Evolutionary conservation across 2,888 invertebrate species (phyloP).

Genomic region (Epinotia demarniana): DNA sequence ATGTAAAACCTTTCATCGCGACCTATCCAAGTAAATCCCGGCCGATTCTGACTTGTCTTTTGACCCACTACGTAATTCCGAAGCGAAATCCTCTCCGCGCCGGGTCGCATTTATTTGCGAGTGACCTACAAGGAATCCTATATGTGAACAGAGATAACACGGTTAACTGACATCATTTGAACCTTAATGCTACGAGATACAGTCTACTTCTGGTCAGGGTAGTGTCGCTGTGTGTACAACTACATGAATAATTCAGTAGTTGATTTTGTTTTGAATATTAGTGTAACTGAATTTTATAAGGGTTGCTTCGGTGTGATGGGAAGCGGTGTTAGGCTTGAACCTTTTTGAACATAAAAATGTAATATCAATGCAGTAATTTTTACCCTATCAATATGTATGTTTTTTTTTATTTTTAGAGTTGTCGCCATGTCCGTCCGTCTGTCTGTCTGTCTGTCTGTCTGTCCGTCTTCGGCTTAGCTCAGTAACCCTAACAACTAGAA

Average conservation of each 20-base stretch:
- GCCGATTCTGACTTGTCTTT: constrained; percentile 24
- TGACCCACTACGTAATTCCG: constrained; percentile 30
- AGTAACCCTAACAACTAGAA: too few relatives aligned
- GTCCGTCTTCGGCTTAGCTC: too few relatives aligned
- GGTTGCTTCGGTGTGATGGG: constrained; percentile 1
- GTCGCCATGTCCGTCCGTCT: too few relatives aligned
- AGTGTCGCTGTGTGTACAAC: not conserved
- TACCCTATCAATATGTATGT: too few relatives aligned
- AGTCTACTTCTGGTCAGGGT: not conserved
- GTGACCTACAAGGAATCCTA: constrained; percentile 45
- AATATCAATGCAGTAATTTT: not conserved
- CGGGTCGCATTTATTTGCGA: constrained; percentile 46
- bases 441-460: too few relatives aligned
- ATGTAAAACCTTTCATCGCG: constrained; percentile 37
- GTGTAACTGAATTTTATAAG: constrained; percentile 32
- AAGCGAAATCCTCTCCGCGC: constrained; percentile 38
- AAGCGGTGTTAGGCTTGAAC: not conserved
- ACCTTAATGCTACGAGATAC: not conserved
- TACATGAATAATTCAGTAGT: constrained; percentile 35
- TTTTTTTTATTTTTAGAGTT: too few relatives aligned
- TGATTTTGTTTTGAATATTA: constrained; percentile 40
- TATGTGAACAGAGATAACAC: constrained; percentile 14
- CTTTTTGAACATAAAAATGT: not conserved
- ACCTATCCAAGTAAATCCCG: constrained; percentile 28
- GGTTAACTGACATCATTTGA: not conserved